Percentiles rank a stretch among this genome's conserved stretches.
These are phyloP conservation scores for Cinclus cinclus DNA, from an alignment of 2,113 vertebrate genomes.

Conservation along the genomic window DNA sequence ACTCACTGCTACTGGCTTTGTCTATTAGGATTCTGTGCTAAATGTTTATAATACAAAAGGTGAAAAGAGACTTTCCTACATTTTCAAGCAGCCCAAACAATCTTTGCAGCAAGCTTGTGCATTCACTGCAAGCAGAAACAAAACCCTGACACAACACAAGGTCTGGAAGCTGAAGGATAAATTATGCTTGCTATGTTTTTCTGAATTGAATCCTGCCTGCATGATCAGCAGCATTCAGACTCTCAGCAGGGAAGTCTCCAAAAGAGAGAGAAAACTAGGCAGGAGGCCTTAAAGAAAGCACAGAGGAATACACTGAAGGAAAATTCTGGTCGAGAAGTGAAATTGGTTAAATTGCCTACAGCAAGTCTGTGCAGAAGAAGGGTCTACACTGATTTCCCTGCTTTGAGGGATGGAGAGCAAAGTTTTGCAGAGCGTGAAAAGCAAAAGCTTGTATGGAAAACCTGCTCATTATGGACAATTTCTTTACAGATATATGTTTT, in stretches of 20 bases:
- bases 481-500: background rate
- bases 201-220: slow-evolving; percentile 28
- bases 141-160: background rate
- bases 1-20: background rate
- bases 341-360: slow-evolving; percentile 40
- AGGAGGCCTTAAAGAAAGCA: slow-evolving; percentile 8
- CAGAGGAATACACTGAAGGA: background rate
- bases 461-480: background rate
- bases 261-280: slow-evolving; percentile 1
- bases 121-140: slow-evolving; percentile 2
- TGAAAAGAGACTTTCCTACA: background rate
- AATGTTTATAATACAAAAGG: background rate
- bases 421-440: background rate
- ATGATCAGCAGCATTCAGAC: slow-evolving; percentile 43
- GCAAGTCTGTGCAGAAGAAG: background rate
- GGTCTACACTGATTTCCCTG: background rate
- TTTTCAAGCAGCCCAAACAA: slow-evolving; percentile 9
- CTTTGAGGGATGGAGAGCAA: background rate
- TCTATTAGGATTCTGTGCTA: background rate
- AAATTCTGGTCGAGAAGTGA: slow-evolving; percentile 16
- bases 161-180: slow-evolving; percentile 24
- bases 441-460: background rate
- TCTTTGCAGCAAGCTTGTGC: background rate
- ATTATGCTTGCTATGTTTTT: slow-evolving; percentile 42
- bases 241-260: slow-evolving; percentile 25